phyloP scores from a whole-genome alignment of 2,888 invertebrate species.

The Drosophila nr. perissopoda region DNA sequence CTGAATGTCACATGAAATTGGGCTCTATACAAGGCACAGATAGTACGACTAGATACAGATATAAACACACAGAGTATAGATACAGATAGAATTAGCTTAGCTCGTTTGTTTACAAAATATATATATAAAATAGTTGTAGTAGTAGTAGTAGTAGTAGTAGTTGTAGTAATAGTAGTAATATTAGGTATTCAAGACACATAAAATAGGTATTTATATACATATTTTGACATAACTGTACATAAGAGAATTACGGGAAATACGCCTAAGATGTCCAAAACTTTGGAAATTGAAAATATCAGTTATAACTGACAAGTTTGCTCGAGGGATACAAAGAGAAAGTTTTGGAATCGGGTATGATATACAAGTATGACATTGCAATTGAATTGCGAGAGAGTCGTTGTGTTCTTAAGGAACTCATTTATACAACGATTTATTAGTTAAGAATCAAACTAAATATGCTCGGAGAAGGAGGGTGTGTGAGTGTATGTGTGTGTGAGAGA shows the following conservation, averaged over 20 bases:
- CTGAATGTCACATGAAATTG: conserved; percentile 10
- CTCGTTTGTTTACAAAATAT: conserved; percentile 27
- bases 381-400: conserved; percentile 1
- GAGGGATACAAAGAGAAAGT: neutral
- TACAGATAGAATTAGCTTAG: conserved; percentile 23
- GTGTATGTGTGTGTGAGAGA: neutral
- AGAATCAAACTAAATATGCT: neutral
- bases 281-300: neutral
- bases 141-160: conserved; percentile 4
- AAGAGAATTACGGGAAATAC: neutral
- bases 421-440: neutral
- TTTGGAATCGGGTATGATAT: neutral
- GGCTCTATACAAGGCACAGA: conserved; percentile 21
- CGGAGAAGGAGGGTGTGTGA: neutral
- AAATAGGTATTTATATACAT: conserved; percentile 32
- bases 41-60: conserved; percentile 22
- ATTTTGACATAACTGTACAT: conserved; percentile 27
- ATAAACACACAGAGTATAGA: conserved; percentile 34
- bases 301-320: neutral
- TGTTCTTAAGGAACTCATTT: neutral
- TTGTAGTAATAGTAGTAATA: conserved; percentile 2
- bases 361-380: neutral
- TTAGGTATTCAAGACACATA: conserved; percentile 23
- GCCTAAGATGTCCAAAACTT: neutral
- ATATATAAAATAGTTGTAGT: conserved; percentile 28